phyloP scores from a whole-genome alignment of 2,888 invertebrate genomes.

The Ophion ventricosus region DNA sequence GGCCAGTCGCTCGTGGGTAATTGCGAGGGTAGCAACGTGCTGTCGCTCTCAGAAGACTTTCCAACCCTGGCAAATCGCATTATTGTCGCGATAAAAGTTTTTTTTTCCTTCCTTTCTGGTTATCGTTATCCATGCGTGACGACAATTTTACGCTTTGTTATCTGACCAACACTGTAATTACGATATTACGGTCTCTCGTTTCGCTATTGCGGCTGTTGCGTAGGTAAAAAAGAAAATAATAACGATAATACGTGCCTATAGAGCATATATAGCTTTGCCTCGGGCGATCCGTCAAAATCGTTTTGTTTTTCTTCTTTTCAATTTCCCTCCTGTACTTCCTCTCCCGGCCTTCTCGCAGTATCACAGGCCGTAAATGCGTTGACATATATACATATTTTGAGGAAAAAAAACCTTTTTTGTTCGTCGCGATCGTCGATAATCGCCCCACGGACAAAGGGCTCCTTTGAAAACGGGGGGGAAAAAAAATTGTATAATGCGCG shows the following conservation, averaged over 20 bases:
- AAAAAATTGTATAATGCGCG: conserved; percentile 39
- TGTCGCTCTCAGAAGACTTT: not conserved
- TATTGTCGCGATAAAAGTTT: conserved; percentile 13
- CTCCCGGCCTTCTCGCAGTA: not conserved
- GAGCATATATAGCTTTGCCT: conserved; percentile 42
- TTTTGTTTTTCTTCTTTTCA: conserved; percentile 29
- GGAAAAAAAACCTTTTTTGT: not conserved
- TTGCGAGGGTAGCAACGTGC: not conserved
- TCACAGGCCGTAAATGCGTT: conserved; percentile 27
- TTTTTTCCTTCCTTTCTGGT: not conserved
- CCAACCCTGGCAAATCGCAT: conserved; percentile 14
- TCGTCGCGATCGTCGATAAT: conserved; percentile 14
- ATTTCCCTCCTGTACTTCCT: not conserved
- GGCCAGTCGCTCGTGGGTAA: conserved; percentile 1
- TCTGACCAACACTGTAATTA: conserved; percentile 32
- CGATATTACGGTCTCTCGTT: conserved; percentile 17
- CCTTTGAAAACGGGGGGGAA: conserved; percentile 14
- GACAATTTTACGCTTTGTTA: conserved; percentile 20
- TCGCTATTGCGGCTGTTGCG: conserved; percentile 29
- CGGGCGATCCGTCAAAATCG: conserved; percentile 21
- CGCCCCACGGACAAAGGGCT: not conserved
- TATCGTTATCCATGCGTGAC: conserved; percentile 38
- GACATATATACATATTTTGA: conserved; percentile 7
- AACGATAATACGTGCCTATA: conserved; percentile 11
- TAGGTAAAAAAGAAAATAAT: conserved; percentile 33